Percentiles rank a stretch among this genome's conserved stretches.
Conservation (phyloP, 2,888 invertebrate genomes). For the Cordylochernes scorpioides region DNA sequence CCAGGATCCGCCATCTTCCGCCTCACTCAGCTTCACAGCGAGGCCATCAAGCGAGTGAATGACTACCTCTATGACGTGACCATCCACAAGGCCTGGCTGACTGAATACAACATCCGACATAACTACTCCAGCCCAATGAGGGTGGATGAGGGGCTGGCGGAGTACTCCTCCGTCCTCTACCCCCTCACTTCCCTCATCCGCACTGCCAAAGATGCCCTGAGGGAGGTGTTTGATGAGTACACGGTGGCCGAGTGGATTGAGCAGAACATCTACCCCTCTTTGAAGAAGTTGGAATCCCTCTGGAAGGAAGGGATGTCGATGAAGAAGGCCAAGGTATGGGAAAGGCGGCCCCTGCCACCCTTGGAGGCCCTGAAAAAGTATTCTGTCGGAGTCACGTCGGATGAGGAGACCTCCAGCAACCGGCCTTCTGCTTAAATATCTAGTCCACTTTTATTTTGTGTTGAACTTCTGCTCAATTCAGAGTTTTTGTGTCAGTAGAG, state of each 20-base stretch:
- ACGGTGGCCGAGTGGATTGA: slow-evolving; percentile 17
- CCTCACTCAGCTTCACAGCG: slow-evolving; percentile 13
- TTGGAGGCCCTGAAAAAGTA: slow-evolving; percentile 10
- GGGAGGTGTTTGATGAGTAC: slow-evolving; percentile 25
- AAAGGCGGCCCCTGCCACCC: slow-evolving; percentile 13
- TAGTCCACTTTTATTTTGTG: too few species aligned
- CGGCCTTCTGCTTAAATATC: too few species aligned
- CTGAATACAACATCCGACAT: slow-evolving; percentile 15
- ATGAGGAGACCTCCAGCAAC: too few species aligned
- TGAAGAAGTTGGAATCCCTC: slow-evolving; percentile 14
- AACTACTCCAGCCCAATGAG: slow-evolving; percentile 15
- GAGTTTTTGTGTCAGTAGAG: too few species aligned
- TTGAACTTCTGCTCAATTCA: too few species aligned
- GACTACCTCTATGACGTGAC: slow-evolving; percentile 15
- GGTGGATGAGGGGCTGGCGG: slow-evolving; percentile 18
- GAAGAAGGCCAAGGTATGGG: slow-evolving; percentile 13
- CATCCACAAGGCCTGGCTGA: slow-evolving; percentile 16
- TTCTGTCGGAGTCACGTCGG: too few species aligned
- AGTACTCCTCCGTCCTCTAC: slow-evolving; percentile 13
- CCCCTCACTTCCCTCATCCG: slow-evolving; percentile 11
- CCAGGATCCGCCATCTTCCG: slow-evolving; percentile 32
- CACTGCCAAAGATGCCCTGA: slow-evolving; percentile 29
- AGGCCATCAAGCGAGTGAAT: slow-evolving; percentile 13
- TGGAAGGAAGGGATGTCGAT: slow-evolving; percentile 12
- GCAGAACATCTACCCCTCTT: slow-evolving; percentile 15